Evolutionary conservation across 2,888 invertebrate species (phyloP).

Genomic region (Apodemia zela): DNA sequence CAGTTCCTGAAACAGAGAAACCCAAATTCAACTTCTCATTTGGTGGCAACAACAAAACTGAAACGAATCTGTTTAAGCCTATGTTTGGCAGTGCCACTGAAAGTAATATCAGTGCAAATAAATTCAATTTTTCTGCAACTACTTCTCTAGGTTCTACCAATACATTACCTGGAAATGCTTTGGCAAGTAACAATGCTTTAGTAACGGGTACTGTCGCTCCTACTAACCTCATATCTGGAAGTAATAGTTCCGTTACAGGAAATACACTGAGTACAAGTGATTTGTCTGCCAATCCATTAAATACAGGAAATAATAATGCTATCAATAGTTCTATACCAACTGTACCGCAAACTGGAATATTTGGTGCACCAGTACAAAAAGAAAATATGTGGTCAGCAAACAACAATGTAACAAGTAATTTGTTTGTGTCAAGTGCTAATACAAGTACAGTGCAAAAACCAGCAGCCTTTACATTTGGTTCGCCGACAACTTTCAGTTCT

Average conservation of each 20-base stretch:
- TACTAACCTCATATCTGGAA: constrained; percentile 24
- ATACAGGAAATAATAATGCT: constrained; percentile 35
- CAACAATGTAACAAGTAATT: constrained; percentile 37
- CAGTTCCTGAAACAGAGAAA: constrained; percentile 41
- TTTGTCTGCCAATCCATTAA: constrained; percentile 35
- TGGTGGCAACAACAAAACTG: constrained; percentile 40
- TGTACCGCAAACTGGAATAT: constrained; percentile 36
- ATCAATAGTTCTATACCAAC: constrained; percentile 28
- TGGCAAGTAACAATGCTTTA: constrained; percentile 25
- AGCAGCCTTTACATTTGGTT: constrained; percentile 50
- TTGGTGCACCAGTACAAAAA: constrained; percentile 44
- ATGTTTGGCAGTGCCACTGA: constrained; percentile 37
- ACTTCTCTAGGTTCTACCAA: constrained; percentile 23
- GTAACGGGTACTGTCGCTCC: constrained; percentile 25
- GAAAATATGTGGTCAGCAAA: constrained; percentile 51
- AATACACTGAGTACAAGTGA: constrained; percentile 35
- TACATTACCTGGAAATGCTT: constrained; percentile 22
- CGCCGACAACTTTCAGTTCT: constrained; percentile 42
- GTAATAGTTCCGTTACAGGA: constrained; percentile 27
- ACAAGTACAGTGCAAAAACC: constrained; percentile 45
- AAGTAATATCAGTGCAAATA: constrained; percentile 24
- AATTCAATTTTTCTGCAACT: constrained; percentile 30
- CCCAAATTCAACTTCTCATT: constrained; percentile 57
- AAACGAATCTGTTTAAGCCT: constrained; percentile 37
- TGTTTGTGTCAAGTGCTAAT: constrained; percentile 43